Base-by-base conservation (phyloP, 1,140 invertebrate species). In the Anthonomus grandis region DNA sequence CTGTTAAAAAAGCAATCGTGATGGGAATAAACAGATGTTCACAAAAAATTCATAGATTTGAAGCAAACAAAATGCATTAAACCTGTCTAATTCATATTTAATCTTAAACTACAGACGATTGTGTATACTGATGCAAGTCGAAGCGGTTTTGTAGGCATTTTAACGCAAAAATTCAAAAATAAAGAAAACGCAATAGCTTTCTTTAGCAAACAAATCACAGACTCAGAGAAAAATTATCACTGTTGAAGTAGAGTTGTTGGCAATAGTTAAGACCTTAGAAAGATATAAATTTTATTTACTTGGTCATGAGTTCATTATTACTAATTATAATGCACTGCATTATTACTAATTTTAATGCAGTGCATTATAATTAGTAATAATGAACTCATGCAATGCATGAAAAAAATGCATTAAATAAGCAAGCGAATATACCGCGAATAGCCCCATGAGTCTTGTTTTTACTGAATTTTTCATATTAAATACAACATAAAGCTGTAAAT, bases 201-300 rank as follows among this genome's bases (percentile, higher is more conserved):
- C 31, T 50, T 37, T 41, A 38, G 48, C 25, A 50, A 50, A 50
- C 48, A 50, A 19, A 50, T 34, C n/a, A n/a, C n/a, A n/a, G n/a
- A n/a, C n/a, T n/a, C n/a, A n/a, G n/a, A n/a, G n/a, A n/a, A n/a
- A n/a, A 4, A 50, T 5, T 41, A 41, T 41, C 38, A 41, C 18
- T 50, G 27, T 50, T n/a, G 48, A 50, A 23, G 8, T 45, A 13
- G 48, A 50, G 21, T 15, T 50, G 2, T 23, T 50, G 18, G 48
- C 48, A 2, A 50, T 50, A 8, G 27, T 50, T 36, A 50, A 47
- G 27, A 47, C 45, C 3, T 15, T 47, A 25, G 45, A 47, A 25
- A 6, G 27, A 31, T 31, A 31, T 31, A 31, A n/a, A 31, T 31
- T 31, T 8, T 31, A 31, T 31, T 31, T 31, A n/a, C 6, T 31